Percentiles rank a stretch among this genome's conserved stretches.
These are phyloP conservation scores for Parelbella ahira DNA, from an alignment of 2,888 invertebrate species.

Conservation along the genomic window DNA sequence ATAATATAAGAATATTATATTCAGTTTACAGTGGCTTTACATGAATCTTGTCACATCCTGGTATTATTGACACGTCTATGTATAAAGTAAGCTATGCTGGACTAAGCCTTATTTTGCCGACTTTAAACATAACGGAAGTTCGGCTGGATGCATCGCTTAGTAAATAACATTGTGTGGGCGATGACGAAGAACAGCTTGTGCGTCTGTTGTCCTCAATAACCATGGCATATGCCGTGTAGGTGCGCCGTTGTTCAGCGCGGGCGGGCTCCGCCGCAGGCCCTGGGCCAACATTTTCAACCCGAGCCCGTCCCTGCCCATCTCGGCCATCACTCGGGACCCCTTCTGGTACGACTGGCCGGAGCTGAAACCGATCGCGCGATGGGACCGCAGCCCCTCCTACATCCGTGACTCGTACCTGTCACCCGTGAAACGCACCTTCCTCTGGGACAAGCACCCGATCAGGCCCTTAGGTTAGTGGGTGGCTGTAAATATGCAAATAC, in stretches of 20 bases:
- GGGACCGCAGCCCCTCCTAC: conserved; percentile 87
- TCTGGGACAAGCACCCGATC: conserved; percentile 95
- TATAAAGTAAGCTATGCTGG: conserved; percentile 11
- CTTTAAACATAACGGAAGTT: conserved; percentile 7
- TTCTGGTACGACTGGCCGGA: conserved; percentile 94
- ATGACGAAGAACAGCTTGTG: conserved; percentile 56
- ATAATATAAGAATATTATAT: too few species aligned
- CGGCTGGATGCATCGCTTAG: conserved; percentile 38
- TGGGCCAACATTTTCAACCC: conserved; percentile 89
- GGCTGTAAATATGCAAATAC: conserved; percentile 60
- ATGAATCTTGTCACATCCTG: conserved; percentile 18
- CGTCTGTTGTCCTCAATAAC: conserved; percentile 63
- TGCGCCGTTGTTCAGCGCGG: conserved; percentile 86
- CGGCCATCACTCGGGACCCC: conserved; percentile 91
- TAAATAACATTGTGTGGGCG: conserved; percentile 43
- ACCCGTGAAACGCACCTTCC: conserved; percentile 93
- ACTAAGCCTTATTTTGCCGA: conserved; percentile 8
- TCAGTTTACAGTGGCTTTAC: too few species aligned
- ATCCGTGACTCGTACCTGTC: conserved; percentile 94
- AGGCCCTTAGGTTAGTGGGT: conserved; percentile 92
- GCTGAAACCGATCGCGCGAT: conserved; percentile 87
- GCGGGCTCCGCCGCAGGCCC: conserved; percentile 80
- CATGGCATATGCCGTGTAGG: conserved; percentile 75
- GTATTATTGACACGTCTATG: conserved; percentile 1
- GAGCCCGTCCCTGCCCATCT: conserved; percentile 87